Evolutionary conservation across 2,113 vertebrate species (phyloP), one percentile per base, ranked within the genome.

Genomic region (Pimephales promelas): DNA sequence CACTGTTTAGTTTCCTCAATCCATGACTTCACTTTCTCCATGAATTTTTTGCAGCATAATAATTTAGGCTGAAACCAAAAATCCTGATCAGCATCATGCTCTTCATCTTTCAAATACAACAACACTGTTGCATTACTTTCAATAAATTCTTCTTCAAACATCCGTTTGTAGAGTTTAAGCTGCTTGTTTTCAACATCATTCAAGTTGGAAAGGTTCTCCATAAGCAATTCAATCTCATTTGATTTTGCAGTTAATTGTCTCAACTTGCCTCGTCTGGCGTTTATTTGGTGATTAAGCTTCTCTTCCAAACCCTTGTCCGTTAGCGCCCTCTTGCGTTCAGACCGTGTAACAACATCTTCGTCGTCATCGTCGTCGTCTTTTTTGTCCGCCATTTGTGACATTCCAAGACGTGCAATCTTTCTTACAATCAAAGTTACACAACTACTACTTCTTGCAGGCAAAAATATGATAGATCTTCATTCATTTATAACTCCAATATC

Each of bases 31-130:
- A 47, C 18, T 9, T 71, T 71, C 10, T 45, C 40, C 70, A 72
- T 71, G 68, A 71, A 43, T 5, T n/a, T 20, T 20, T 71, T 43
- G 36, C 68, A 71, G 34, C 36, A 24, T 22, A 45, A 1, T 22
- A 72, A 47, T 47, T 72, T 72, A 68, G 31, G 64, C 7, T 68
- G 28, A 68, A 20, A 68, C 64, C 40, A 72, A n/a, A 72, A 26
- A 6, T 47, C n/a, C 40, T 47, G 40, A 72, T 72, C 40, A 3
- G 10, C 1, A 13, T 26, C 70, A 24, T 45, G 20, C 5, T 72
- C 70, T 43, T 72, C 40, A 11, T n/a, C 5, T n/a, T 45, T 45
- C 14, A 45, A 72, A n/a, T 45, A n/a, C n/a, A n/a, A n/a, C n/a
- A n/a, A 47, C 28, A 68, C 64, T 68, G 64, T 20, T 20, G 14